phyloP scores from a whole-genome alignment of 2,888 invertebrate species.

The Stegana nigrithorax region DNA sequence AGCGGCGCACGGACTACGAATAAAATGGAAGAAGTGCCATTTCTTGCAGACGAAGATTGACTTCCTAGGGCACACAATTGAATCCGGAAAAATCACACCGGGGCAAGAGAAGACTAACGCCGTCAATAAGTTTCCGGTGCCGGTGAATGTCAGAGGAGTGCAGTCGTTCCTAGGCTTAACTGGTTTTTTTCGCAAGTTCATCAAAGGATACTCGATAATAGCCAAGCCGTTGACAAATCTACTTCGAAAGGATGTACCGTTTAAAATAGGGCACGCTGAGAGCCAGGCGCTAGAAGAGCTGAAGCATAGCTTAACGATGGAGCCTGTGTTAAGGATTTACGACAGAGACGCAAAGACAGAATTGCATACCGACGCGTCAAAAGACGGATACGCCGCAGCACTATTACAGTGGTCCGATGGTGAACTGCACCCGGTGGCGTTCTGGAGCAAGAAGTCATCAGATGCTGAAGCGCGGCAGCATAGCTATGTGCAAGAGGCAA shows the following conservation, averaged over 20 bases:
- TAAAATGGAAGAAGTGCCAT: slow-evolving; percentile 33
- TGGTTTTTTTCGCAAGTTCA: slow-evolving; percentile 22
- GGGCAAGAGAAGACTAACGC: slow-evolving; percentile 20
- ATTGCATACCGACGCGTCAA: slow-evolving; percentile 33
- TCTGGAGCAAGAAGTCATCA: slow-evolving; percentile 13
- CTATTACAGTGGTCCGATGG: slow-evolving; percentile 26
- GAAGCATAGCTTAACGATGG: not conserved
- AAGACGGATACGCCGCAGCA: slow-evolving; percentile 26
- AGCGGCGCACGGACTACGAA: slow-evolving; percentile 22
- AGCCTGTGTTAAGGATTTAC: slow-evolving; percentile 26
- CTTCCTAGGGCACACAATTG: slow-evolving; percentile 23
- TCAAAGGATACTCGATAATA: slow-evolving; percentile 1
- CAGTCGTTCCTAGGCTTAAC: slow-evolving; percentile 25
- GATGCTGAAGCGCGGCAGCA: not conserved
- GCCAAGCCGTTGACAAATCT: slow-evolving; percentile 5
- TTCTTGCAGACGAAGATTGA: slow-evolving; percentile 26
- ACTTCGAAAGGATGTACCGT: not conserved
- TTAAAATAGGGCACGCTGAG: slow-evolving; percentile 9
- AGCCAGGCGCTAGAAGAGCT: slow-evolving; percentile 17
- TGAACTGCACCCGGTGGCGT: slow-evolving; percentile 12
- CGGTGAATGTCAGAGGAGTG: slow-evolving; percentile 20
- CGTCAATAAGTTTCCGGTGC: slow-evolving; percentile 13
- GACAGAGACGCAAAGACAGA: slow-evolving; percentile 23
- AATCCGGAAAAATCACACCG: slow-evolving; percentile 13
- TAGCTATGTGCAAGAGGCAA: slow-evolving; percentile 41